These are phyloP conservation scores for Phrixothrix hirtus DNA, from an alignment of 2,888 invertebrate genomes.

Conservation along the genomic window DNA sequence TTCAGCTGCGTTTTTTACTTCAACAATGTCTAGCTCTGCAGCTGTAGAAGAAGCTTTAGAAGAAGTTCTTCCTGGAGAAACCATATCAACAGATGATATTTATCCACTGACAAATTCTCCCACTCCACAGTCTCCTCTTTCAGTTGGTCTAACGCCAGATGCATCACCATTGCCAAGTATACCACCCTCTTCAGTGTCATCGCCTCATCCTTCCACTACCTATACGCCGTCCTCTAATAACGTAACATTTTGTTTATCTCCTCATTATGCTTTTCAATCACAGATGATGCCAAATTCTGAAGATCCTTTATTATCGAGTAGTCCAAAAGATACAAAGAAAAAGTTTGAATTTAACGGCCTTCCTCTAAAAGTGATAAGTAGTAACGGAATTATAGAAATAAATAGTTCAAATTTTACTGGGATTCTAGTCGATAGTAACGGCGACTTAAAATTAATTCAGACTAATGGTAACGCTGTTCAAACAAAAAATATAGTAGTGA, in stretches of 20 bases:
- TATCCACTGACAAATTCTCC: conserved; percentile 60
- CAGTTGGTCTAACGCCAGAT: conserved; percentile 61
- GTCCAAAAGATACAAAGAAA: conserved; percentile 71
- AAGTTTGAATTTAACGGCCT: conserved; percentile 61
- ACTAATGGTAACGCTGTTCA: conserved; percentile 57
- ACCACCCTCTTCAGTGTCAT: conserved; percentile 46
- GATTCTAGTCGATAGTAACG: conserved; percentile 64
- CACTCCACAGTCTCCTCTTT: conserved; percentile 65
- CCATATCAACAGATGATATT: conserved; percentile 61
- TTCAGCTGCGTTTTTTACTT: conserved; percentile 82
- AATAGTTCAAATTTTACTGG: conserved; percentile 62
- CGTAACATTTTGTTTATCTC: conserved; percentile 53
- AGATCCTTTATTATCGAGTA: conserved; percentile 81
- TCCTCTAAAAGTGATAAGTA: conserved; percentile 61
- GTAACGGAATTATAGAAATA: conserved; percentile 61
- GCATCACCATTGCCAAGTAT: conserved; percentile 57
- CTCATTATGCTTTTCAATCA: conserved; percentile 65
- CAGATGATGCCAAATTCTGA: conserved; percentile 89
- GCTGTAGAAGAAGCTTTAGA: conserved; percentile 85
- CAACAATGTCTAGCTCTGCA: conserved; percentile 83
- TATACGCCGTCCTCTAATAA: conserved; percentile 52
- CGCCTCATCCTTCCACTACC: conserved; percentile 51
- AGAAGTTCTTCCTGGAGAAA: conserved; percentile 81
- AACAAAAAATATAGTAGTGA: conserved; percentile 52
- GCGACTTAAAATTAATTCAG: conserved; percentile 65